Evolutionary conservation across 1,140 invertebrate species (phyloP).

Genomic region (Oscheius sp.): DNA sequence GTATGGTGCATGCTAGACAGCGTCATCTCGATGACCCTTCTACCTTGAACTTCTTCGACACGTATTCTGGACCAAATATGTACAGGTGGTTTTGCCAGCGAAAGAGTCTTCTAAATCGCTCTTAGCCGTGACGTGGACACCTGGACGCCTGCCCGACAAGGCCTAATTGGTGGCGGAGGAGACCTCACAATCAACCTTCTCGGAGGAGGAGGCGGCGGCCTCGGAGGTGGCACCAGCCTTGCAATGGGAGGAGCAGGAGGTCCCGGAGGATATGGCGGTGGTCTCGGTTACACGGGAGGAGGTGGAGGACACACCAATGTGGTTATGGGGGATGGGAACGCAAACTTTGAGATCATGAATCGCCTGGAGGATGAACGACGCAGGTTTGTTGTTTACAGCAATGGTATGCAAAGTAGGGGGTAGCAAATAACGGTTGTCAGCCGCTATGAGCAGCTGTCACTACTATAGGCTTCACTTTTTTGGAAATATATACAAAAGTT

Average conservation of each 20-base stretch:
- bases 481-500: no score
- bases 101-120: no score
- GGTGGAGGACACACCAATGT: conserved; percentile 14
- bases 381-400: conserved; percentile 35
- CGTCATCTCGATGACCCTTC: conserved; percentile 35
- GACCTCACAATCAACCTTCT: conserved; percentile 23
- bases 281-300: conserved; percentile 14
- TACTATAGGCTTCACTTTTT: no score
- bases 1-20: conserved; percentile 37
- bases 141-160: conserved; percentile 19
- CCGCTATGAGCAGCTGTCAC: no score
- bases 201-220: neutral
- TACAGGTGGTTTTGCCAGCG: neutral
- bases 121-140: conserved; percentile 29
- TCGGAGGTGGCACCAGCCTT: neutral
- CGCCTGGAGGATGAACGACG: conserved; percentile 57
- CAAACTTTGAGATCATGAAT: conserved; percentile 54
- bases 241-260: conserved; percentile 1
- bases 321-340: conserved; percentile 46
- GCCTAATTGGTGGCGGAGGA: conserved; percentile 2
- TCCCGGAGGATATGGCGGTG: conserved; percentile 9
- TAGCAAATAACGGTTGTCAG: no score
- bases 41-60: conserved; percentile 27
- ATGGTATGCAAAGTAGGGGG: neutral
- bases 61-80: conserved; percentile 10